Evolutionary conservation across 2,797 vertebrate genomes (phyloP).

Genomic region (Kryptolebias ocellatus): DNA sequence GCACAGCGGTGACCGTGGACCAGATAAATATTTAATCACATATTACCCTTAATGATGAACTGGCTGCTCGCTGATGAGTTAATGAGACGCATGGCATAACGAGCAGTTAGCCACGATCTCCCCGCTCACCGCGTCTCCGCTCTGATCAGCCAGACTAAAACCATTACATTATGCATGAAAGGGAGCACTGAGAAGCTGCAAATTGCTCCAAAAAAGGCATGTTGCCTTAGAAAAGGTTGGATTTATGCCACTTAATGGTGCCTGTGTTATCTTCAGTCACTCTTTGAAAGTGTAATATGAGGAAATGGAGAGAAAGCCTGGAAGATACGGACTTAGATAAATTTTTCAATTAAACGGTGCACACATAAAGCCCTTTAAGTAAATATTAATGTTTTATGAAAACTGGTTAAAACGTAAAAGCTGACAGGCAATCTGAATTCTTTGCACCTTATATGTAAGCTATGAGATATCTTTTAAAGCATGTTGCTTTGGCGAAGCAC

Average conservation of each 20-base stretch:
- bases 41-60: conserved; percentile 73
- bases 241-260: conserved; percentile 64
- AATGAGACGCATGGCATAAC: conserved; percentile 54
- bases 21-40: conserved; percentile 79
- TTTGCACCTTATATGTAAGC: neutral
- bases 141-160: conserved; percentile 69
- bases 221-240: conserved; percentile 64
- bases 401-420: neutral
- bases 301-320: conserved; percentile 32
- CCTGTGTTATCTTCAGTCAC: conserved; percentile 35
- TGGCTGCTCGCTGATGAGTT: conserved; percentile 68
- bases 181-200: conserved; percentile 63
- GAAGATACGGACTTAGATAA: conserved; percentile 5
- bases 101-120: conserved; percentile 60
- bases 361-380: neutral
- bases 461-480: no score
- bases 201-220: conserved; percentile 71
- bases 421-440: neutral
- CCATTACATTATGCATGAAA: conserved; percentile 74
- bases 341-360: conserved; percentile 14
- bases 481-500: no score
- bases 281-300: conserved; percentile 32
- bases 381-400: neutral
- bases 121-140: conserved; percentile 38
- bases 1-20: conserved; percentile 58